phyloP scores from a whole-genome alignment of 2,797 vertebrate species.

The Diceros bicornis region DNA sequence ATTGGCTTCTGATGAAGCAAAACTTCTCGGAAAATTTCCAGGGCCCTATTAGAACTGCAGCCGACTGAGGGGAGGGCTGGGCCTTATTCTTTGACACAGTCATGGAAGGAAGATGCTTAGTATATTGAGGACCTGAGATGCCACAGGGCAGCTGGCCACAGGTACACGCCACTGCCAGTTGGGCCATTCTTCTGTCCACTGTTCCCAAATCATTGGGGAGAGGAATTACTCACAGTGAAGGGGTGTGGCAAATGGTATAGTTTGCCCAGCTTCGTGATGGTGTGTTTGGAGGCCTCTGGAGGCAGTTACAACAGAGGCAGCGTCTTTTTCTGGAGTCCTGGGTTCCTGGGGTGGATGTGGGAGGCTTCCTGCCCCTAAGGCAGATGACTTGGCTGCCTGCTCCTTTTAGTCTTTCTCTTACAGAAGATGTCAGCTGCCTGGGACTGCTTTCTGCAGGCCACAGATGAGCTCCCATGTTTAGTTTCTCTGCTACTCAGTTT shows the following conservation, averaged over 20 bases:
- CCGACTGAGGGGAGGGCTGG: not conserved
- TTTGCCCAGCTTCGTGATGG: not conserved
- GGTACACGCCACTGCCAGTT: not conserved
- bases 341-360: not conserved
- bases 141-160: not conserved
- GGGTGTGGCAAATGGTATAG: fast-evolving
- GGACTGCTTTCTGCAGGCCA: not conserved
- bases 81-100: not conserved
- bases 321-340: not conserved
- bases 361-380: not conserved
- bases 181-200: not conserved
- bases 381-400: not conserved
- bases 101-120: not conserved
- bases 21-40: not conserved
- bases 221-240: not conserved
- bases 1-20: not conserved
- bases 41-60: not conserved
- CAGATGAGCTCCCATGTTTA: not conserved
- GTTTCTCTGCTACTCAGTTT: not conserved
- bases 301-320: not conserved
- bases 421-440: not conserved
- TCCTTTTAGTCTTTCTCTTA: not conserved
- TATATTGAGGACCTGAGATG: not conserved
- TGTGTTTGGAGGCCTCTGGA: not conserved
- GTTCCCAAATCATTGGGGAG: not conserved